phyloP scores from a whole-genome alignment of 2,888 invertebrate species.

The Geotrupes spiniger region DNA sequence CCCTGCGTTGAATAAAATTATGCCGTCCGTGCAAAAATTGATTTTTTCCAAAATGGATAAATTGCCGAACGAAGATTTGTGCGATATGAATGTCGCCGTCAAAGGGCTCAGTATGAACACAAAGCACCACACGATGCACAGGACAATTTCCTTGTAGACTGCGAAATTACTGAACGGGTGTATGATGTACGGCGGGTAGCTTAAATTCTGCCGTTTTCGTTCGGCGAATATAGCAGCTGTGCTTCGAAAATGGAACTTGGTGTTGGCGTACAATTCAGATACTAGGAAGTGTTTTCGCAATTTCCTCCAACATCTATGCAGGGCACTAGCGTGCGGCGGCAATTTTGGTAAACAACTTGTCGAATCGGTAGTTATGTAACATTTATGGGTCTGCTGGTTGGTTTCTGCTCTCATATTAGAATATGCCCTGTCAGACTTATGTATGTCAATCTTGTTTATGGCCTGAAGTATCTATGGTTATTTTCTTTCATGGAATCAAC shows the following conservation, averaged over 20 bases:
- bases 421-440: no score
- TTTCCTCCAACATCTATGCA: conserved; percentile 33
- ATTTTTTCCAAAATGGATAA: not conserved
- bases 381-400: conserved; percentile 8
- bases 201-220: conserved; percentile 40
- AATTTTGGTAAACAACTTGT: conserved; percentile 39
- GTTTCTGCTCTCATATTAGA: no score
- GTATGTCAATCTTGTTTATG: no score
- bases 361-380: conserved; percentile 9
- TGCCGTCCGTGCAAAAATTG: conserved; percentile 23
- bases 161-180: conserved; percentile 42
- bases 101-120: conserved; percentile 24
- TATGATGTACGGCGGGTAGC: conserved; percentile 41
- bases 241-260: conserved; percentile 40
- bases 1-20: conserved; percentile 27
- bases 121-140: conserved; percentile 23
- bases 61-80: not conserved
- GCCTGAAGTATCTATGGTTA: no score
- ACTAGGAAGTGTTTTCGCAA: conserved; percentile 42
- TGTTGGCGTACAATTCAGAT: conserved; percentile 36
- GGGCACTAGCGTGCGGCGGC: conserved; percentile 40
- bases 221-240: conserved; percentile 42
- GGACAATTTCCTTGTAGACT: conserved; percentile 19
- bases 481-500: no score
- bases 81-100: conserved; percentile 14